These are phyloP conservation scores for Aromia moschata DNA, from an alignment of 2,888 invertebrate genomes.

Conservation along the genomic window DNA sequence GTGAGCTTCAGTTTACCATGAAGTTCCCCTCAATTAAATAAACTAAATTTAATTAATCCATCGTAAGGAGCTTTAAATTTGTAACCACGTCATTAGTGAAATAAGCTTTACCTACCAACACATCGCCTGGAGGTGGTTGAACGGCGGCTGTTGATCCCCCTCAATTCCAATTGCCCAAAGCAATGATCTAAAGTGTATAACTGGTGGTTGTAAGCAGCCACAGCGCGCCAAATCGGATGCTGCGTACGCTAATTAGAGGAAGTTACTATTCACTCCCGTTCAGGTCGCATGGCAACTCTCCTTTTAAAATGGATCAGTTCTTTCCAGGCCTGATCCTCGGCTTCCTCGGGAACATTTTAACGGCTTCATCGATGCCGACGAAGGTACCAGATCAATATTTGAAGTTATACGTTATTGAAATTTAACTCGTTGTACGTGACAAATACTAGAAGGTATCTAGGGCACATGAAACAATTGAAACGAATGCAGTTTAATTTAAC, in stretches of 20 bases:
- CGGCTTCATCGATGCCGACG: slow-evolving; percentile 10
- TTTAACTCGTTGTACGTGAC: no score
- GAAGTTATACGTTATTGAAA: no score
- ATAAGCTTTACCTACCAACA: slow-evolving; percentile 29
- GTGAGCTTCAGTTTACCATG: slow-evolving; percentile 9
- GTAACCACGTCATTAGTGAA: slow-evolving; percentile 49
- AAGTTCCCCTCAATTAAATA: slow-evolving; percentile 31
- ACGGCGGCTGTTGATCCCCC: slow-evolving; percentile 32
- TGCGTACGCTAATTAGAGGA: slow-evolving; percentile 57
- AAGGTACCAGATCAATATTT: no score
- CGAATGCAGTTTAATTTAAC: no score
- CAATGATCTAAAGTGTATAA: slow-evolving; percentile 54
- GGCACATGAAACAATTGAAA: no score
- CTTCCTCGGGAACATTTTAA: slow-evolving; percentile 20
- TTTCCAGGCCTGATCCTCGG: slow-evolving; percentile 19
- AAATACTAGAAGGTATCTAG: no score
- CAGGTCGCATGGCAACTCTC: slow-evolving; percentile 54
- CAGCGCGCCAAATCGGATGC: slow-evolving; percentile 56
- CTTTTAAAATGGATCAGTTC: slow-evolving; percentile 27
- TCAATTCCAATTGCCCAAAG: slow-evolving; percentile 45
- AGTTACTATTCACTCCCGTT: slow-evolving; percentile 52
- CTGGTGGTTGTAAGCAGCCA: slow-evolving; percentile 52
- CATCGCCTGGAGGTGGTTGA: slow-evolving; percentile 27
- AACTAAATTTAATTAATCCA: slow-evolving; percentile 32
- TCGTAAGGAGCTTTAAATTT: slow-evolving; percentile 37